Conservation (phyloP, 1,140 invertebrate genomes). For the Cotesia chilonis region DNA sequence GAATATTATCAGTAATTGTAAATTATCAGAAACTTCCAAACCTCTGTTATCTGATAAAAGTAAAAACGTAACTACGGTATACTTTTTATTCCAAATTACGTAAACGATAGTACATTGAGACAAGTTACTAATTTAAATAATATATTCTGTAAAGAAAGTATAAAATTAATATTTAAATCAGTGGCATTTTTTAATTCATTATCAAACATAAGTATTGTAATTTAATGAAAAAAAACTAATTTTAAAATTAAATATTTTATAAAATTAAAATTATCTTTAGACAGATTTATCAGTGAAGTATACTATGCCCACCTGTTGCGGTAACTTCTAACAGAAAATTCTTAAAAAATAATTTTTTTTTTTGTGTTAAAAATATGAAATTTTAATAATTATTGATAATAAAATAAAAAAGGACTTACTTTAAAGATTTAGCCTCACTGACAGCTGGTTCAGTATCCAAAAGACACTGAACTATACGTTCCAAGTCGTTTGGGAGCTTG, state of each 20-base stretch:
- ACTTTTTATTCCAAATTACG: background rate
- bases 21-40: background rate
- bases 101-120: background rate
- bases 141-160: constrained; percentile 20
- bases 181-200: background rate
- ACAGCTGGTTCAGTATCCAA: too few species aligned
- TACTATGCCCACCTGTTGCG: background rate
- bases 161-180: constrained; percentile 7
- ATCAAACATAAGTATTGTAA: too few species aligned
- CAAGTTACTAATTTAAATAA: constrained; percentile 18
- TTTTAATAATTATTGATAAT: too few species aligned
- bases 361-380: too few species aligned
- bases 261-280: too few species aligned
- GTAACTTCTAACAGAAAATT: too few species aligned
- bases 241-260: background rate
- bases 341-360: too few species aligned
- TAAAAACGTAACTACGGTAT: background rate
- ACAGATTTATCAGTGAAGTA: background rate
- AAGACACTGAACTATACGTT: too few species aligned
- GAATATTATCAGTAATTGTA: background rate
- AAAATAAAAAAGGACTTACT: too few species aligned
- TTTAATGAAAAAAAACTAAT: too few species aligned
- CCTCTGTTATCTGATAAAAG: background rate
- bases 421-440: too few species aligned
- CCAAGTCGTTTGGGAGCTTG: background rate